Percentiles rank a stretch among this genome's conserved stretches.
Evolutionary conservation across 2,888 invertebrate species (phyloP).

Genomic region (Lasioglossum malachurum): DNA sequence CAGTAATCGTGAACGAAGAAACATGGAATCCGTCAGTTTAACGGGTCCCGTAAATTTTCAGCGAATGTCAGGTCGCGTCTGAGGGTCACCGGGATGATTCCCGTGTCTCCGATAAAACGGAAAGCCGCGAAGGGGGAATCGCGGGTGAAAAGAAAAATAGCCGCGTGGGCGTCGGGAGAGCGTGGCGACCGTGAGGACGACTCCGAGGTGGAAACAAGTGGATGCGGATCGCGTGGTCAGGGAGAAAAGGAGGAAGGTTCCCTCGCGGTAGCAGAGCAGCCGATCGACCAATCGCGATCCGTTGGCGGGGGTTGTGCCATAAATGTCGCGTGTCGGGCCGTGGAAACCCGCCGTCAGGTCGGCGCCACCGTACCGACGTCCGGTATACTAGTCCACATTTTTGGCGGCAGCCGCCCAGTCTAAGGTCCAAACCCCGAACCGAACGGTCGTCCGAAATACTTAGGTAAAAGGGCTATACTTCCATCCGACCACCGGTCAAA

Average conservation of each 20-base stretch:
- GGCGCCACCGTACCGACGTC: conserved; percentile 79
- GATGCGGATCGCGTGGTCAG: conserved; percentile 26
- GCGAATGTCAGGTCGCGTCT: too few relatives aligned
- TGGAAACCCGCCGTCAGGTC: conserved; percentile 70
- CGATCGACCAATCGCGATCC: conserved; percentile 67
- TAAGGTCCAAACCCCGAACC: conserved; percentile 84
- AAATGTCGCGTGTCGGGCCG: conserved; percentile 80
- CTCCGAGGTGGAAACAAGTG: conserved; percentile 41
- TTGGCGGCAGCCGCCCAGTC: conserved; percentile 83
- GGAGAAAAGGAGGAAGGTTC: conserved; percentile 35
- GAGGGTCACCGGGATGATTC: not conserved
- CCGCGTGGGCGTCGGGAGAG: conserved; percentile 22
- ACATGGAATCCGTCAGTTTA: too few relatives aligned
- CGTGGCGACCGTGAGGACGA: conserved; percentile 34
- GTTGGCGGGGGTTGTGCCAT: conserved; percentile 83
- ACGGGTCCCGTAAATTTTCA: too few relatives aligned
- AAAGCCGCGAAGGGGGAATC: not conserved
- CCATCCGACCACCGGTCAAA: conserved; percentile 48
- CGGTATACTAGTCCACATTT: conserved; percentile 83
- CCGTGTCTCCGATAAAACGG: not conserved
- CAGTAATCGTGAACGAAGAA: too few relatives aligned
- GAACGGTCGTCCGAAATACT: conserved; percentile 84
- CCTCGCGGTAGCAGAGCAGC: conserved; percentile 19
- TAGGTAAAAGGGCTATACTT: conserved; percentile 78
- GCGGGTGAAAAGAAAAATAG: not conserved